A percentile compares a stretch with the other conserved stretches of the same genome.
phyloP scores from a whole-genome alignment of 2,888 invertebrate genomes.

The Melangyna quadrimaculata region DNA sequence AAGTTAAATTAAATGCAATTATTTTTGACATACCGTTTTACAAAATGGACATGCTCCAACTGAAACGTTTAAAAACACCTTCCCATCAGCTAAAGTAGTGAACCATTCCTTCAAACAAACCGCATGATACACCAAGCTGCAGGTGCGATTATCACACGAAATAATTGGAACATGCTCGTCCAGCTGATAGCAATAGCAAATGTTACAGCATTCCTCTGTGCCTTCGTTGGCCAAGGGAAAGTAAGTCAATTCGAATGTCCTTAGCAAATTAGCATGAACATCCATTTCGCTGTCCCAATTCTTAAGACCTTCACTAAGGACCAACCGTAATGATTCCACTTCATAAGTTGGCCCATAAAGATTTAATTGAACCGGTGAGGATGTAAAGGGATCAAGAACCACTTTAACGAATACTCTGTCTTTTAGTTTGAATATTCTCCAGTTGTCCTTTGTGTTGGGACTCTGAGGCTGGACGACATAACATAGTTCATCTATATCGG shows the following conservation, averaged over 20 bases:
- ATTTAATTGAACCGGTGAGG: constrained; percentile 76
- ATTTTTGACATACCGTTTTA: constrained; percentile 76
- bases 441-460: constrained; percentile 77
- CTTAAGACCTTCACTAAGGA: constrained; percentile 77
- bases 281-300: constrained; percentile 79
- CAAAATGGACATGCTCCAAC: constrained; percentile 80
- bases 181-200: constrained; percentile 78
- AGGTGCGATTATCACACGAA: constrained; percentile 79
- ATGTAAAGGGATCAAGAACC: constrained; percentile 77
- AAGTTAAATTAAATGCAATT: neutral
- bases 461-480: constrained; percentile 77
- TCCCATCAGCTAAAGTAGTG: constrained; percentile 77
- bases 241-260: constrained; percentile 79
- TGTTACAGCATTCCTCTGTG: constrained; percentile 76
- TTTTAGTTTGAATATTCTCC: constrained; percentile 78
- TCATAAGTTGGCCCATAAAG: constrained; percentile 79
- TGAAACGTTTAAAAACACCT: constrained; percentile 78
- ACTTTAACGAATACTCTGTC: constrained; percentile 78
- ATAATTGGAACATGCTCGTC: constrained; percentile 79
- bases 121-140: constrained; percentile 78
- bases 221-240: constrained; percentile 77
- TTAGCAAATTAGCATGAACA: constrained; percentile 79
- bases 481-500: constrained; percentile 79
- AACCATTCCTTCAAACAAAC: constrained; percentile 80
- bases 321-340: constrained; percentile 76